phyloP scores from a whole-genome alignment of 2,797 vertebrate species.

The Galago senegalensis region DNA sequence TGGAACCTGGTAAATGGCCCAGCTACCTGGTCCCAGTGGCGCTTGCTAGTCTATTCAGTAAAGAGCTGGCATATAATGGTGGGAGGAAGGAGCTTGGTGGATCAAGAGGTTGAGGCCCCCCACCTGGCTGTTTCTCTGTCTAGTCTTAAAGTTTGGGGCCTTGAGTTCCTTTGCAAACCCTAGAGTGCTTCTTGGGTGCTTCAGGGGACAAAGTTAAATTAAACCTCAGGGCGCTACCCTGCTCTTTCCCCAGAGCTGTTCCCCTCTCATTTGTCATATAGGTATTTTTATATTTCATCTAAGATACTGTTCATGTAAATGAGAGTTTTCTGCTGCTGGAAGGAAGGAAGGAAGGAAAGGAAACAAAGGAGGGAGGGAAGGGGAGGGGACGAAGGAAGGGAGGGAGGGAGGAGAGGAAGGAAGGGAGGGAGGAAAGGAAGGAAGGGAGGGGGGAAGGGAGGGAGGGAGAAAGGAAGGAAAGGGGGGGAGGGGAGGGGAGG shows the following conservation, averaged over 20 bases:
- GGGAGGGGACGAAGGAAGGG: no score
- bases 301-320: not conserved
- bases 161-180: not conserved
- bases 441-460: no score
- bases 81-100: not conserved
- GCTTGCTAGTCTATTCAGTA: fast-evolving
- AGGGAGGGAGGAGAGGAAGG: no score
- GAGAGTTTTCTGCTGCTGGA: not conserved
- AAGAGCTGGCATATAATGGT: not conserved
- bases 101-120: not conserved
- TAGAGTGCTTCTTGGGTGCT: not conserved
- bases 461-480: no score
- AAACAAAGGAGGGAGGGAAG: no score
- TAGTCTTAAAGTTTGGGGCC: not conserved
- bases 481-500: no score
- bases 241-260: not conserved
- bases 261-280: not conserved
- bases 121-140: not conserved
- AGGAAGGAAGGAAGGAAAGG: no score
- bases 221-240: not conserved
- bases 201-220: not conserved
- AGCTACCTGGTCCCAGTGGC: fast-evolving
- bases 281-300: not conserved
- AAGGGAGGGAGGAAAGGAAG: no score
- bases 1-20: not conserved